Conservation (phyloP, 1,140 invertebrate genomes). For the Apis cerana region DNA sequence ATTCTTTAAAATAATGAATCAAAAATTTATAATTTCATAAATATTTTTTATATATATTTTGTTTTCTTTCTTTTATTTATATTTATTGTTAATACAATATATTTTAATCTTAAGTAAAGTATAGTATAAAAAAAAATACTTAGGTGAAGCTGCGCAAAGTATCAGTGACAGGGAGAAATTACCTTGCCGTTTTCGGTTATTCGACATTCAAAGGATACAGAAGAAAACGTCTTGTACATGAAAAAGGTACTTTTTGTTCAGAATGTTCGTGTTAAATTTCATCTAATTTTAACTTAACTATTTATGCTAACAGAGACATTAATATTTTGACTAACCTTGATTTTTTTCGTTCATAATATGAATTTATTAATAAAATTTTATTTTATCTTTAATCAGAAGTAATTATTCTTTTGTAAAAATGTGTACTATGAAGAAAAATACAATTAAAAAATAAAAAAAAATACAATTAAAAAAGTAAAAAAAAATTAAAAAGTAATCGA, state of each 20-base stretch:
- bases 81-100: not conserved
- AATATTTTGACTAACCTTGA: not conserved
- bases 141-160: constrained; percentile 76
- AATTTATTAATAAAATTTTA: no score
- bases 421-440: no score
- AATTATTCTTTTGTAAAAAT: no score
- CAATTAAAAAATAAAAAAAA: no score
- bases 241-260: constrained; percentile 69
- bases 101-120: not conserved
- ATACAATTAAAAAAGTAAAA: no score
- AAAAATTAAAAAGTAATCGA: no score
- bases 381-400: no score
- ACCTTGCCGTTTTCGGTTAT: constrained; percentile 62
- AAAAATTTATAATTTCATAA: no score
- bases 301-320: not conserved
- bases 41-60: no score
- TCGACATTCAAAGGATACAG: constrained; percentile 63
- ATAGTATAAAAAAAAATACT: constrained; percentile 10
- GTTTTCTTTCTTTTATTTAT: no score
- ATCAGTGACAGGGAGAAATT: constrained; percentile 55
- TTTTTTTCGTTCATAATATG: not conserved
- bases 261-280: not conserved
- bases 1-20: no score
- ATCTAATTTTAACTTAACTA: not conserved
- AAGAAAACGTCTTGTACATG: constrained; percentile 63